phyloP scores from a whole-genome alignment of 2,797 vertebrate genomes.

The Phrynocephalus forsythii region DNA sequence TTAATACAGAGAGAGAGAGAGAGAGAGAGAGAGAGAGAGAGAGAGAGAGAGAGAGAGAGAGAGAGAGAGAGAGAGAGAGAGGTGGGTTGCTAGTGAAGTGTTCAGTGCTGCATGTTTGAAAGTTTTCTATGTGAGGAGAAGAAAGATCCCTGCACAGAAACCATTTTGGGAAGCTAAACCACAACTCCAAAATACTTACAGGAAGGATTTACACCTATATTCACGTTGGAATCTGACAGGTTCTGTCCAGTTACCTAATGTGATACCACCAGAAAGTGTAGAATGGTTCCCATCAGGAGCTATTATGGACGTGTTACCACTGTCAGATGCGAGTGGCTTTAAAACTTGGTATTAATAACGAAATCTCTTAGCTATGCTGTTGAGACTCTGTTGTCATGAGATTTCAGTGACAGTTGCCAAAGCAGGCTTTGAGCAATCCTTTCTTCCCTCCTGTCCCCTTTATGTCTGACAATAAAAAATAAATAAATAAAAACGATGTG shows the following conservation, averaged over 20 bases:
- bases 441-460: background rate
- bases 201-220: background rate
- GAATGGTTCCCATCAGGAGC: too few relatives aligned
- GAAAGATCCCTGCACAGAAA: background rate
- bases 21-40: too few relatives aligned
- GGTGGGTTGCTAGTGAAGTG: too few relatives aligned
- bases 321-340: background rate
- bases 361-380: background rate
- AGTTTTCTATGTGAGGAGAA: background rate
- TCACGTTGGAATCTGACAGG: background rate
- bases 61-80: too few relatives aligned
- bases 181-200: background rate
- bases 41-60: too few relatives aligned
- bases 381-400: background rate
- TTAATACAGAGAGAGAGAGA: too few relatives aligned
- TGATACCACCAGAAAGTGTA: background rate
- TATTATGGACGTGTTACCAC: background rate
- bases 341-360: too few relatives aligned
- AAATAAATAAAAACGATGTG: background rate
- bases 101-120: background rate
- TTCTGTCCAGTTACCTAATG: background rate
- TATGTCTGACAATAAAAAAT: background rate
- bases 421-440: background rate
- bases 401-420: background rate
- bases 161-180: background rate